These are phyloP conservation scores for Dendrocincla fuliginosa DNA, from an alignment of 2,797 vertebrate genomes.

Conservation along the genomic window DNA sequence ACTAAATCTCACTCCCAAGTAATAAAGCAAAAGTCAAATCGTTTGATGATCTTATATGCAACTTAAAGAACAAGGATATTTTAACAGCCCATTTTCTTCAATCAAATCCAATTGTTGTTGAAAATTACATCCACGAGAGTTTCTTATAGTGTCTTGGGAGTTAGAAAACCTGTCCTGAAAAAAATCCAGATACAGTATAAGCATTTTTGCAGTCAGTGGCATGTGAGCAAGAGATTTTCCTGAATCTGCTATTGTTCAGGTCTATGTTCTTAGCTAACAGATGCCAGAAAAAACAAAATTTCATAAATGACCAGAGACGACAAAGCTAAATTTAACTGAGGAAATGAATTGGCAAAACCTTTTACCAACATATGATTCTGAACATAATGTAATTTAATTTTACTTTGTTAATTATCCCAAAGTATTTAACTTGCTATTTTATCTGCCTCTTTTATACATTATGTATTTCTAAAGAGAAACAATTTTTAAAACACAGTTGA, in stretches of 20 bases:
- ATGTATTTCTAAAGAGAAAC: background rate
- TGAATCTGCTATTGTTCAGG: background rate
- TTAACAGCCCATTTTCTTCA: background rate
- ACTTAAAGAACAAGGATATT: background rate
- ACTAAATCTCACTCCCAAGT: background rate
- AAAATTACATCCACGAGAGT: background rate
- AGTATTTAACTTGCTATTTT: background rate
- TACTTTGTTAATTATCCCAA: background rate
- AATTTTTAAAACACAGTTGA: background rate
- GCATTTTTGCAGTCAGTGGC: background rate
- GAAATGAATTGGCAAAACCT: constrained; percentile 2
- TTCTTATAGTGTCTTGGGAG: background rate
- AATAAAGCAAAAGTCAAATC: background rate
- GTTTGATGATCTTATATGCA: background rate
- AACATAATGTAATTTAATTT: constrained; percentile 11
- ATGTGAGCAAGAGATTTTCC: background rate
- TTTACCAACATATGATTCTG: background rate
- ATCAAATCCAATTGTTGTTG: background rate
- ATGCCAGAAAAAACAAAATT: background rate
- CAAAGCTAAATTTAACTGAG: background rate
- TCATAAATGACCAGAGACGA: background rate
- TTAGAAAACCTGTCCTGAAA: background rate
- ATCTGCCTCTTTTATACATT: background rate
- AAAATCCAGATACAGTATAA: background rate
- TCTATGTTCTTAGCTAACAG: background rate